Base-by-base conservation (phyloP, 1,140 invertebrate genomes). In the Pantala flavescens region DNA sequence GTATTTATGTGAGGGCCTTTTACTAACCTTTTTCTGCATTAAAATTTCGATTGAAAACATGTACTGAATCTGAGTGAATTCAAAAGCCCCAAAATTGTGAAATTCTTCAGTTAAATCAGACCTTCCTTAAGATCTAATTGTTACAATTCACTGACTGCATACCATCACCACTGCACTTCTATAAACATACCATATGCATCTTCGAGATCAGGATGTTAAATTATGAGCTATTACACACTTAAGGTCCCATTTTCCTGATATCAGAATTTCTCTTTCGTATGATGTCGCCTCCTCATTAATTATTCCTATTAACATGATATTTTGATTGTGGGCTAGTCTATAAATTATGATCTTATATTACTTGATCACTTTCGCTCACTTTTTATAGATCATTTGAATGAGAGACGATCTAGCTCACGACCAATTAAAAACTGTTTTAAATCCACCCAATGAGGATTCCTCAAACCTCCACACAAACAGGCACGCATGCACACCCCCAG, bases 401-500 rank as follows among this genome's bases (percentile, higher is more conserved):
- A 36, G 28, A 9, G 28, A 36, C 28, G 9, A 36, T 36, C 28
- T 63, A 16, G 49, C 49, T 12, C 49, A 63, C n/a, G 12, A 63
- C 49, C 49, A 3, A 21, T 63, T 19, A 14, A 1, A 5, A 36
- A 36, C 28, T 9, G 2, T 36, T 36, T 19, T 63, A 19, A 16
- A 63, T 63, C 49, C 49, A 63, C 49, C 49, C 49, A 63, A 19
- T 63, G n/a, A 63, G n/a, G 49, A 63, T 21, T 63, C 49, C 49
- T 63, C 49, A 63, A 36, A 36, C 28, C 28, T 36, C 9, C 28
- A 63, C 49, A 63, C 49, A 63, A 63, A 16, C 49, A 63, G 49
- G 49, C 49, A 63, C n/a, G n/a, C 49, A 63, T 63, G 49, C 49
- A 63, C 49, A 63, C 49, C 49, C 49, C 14, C 49, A 63, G 49